These are phyloP conservation scores for Eidolon dupreanum DNA, from an alignment of 2,797 vertebrate species.

Conservation along the genomic window DNA sequence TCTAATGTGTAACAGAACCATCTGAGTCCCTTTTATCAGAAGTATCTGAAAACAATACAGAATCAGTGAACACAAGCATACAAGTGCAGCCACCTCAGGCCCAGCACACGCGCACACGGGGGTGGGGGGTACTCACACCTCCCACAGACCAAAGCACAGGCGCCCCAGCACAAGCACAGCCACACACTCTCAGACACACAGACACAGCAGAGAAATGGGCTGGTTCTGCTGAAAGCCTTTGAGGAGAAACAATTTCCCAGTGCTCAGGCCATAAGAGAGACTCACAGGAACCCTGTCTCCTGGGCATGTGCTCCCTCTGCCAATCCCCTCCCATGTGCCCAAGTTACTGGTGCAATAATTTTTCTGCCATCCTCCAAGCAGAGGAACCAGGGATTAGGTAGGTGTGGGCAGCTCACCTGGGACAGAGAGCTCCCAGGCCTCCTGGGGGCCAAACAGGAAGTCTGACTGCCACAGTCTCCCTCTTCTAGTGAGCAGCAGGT, in stretches of 20 bases:
- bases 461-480: neutral
- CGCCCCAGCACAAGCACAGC: neutral
- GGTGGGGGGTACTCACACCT: neutral
- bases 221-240: neutral
- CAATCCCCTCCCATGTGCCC: neutral
- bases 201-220: neutral
- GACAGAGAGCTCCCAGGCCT: neutral
- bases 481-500: neutral
- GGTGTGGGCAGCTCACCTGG: neutral
- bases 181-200: neutral
- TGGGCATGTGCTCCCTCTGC: neutral
- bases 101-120: neutral
- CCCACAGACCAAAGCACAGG: neutral
- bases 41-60: slow-evolving; percentile 24
- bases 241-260: neutral
- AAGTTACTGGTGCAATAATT: slow-evolving; percentile 60
- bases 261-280: neutral
- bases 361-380: neutral
- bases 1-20: slow-evolving; percentile 54
- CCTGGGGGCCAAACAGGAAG: neutral
- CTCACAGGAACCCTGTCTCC: neutral
- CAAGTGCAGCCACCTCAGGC: neutral
- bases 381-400: neutral
- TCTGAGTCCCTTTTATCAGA: slow-evolving; percentile 43
- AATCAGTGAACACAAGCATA: neutral